These are phyloP conservation scores for Smittia aterrima DNA, from an alignment of 2,888 invertebrate genomes.

Conservation along the genomic window DNA sequence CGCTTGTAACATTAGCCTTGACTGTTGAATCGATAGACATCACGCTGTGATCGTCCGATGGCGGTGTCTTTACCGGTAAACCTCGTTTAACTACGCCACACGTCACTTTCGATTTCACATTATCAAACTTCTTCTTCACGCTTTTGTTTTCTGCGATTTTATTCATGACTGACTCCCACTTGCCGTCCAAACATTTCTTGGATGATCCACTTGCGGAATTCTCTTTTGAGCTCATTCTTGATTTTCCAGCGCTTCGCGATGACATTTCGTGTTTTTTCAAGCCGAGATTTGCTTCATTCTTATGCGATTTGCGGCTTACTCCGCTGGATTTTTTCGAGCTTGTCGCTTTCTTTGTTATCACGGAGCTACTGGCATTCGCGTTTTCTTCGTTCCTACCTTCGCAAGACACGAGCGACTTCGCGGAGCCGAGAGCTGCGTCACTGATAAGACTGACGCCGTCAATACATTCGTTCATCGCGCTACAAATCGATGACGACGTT, in stretches of 20 bases:
- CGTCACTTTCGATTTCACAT: conserved; percentile 83
- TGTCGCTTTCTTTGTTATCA: conserved; percentile 20
- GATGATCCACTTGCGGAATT: conserved; percentile 60
- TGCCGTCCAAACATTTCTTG: conserved; percentile 58
- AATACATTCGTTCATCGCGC: conserved; percentile 6
- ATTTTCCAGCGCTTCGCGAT: conserved; percentile 70
- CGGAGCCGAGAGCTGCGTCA: conserved; percentile 35
- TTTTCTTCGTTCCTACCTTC: conserved; percentile 30
- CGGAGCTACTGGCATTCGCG: conserved; percentile 13
- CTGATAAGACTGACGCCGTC: conserved; percentile 37
- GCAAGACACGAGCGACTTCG: conserved; percentile 18
- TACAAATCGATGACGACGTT: conserved; percentile 28
- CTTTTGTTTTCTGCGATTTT: conserved; percentile 71
- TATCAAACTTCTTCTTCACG: conserved; percentile 72
- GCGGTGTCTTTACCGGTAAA: conserved; percentile 40
- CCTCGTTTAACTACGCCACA: conserved; percentile 55
- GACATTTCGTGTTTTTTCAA: conserved; percentile 75
- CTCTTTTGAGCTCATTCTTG: conserved; percentile 57
- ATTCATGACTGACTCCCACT: conserved; percentile 83
- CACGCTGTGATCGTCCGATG: conserved; percentile 44
- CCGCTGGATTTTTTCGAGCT: conserved; percentile 11
- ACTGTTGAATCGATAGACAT: conserved; percentile 38
- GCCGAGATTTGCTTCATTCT: conserved; percentile 58
- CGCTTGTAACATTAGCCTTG: conserved; percentile 31
- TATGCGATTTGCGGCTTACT: conserved; percentile 52